Conservation (phyloP, 2,113 vertebrate genomes). For the Ariopsis seemanni region DNA sequence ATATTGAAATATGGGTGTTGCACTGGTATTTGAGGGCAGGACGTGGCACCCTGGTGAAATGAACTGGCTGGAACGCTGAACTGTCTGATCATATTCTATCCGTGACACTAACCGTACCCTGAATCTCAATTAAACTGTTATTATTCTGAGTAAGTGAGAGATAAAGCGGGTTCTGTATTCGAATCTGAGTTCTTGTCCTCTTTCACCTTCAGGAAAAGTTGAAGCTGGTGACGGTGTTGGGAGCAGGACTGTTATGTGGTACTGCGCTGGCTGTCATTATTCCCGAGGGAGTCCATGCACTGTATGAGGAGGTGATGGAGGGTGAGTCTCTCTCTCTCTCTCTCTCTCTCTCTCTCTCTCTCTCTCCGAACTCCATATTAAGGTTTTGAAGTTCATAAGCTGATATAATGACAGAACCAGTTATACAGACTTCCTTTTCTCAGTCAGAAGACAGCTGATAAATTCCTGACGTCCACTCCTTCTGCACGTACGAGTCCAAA, state of each 20-base stretch:
- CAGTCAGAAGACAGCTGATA: not conserved
- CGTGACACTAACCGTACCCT: no score
- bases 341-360: not conserved
- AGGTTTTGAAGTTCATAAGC: not conserved
- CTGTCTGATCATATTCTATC: no score
- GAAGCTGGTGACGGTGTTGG: conserved; percentile 93
- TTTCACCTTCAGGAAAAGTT: conserved; percentile 81
- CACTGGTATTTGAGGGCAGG: no score
- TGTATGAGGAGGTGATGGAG: conserved; percentile 94
- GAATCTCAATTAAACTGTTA: no score
- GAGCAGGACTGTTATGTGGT: conserved; percentile 94
- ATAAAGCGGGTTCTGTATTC: not conserved
- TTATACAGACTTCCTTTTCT: not conserved
- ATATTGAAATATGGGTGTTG: no score
- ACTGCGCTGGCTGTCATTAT: conserved; percentile 96
- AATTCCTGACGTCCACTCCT: not conserved
- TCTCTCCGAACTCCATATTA: no score
- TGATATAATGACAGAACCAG: not conserved
- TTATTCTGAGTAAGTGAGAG: no score
- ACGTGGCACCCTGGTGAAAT: no score
- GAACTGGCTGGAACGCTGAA: no score
- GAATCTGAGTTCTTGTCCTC: not conserved
- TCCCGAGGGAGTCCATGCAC: conserved; percentile 95
- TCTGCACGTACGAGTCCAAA: not conserved
- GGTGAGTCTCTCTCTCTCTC: conserved; percentile 69